Conservation (phyloP, 2,888 invertebrate species). For the Cantharis flavilabris region DNA sequence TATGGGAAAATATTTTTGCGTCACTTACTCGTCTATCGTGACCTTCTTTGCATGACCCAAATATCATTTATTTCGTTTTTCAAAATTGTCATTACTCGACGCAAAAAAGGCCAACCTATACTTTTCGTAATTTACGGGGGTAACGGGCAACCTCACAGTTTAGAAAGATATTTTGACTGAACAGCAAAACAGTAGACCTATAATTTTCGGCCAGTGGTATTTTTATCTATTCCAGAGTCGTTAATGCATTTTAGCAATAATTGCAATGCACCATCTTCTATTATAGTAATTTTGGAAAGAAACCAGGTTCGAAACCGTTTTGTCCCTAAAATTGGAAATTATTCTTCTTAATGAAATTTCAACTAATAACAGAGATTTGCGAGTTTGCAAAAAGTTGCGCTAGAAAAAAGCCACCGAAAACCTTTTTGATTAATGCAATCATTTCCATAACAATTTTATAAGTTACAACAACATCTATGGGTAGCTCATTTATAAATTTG, state of each 20-base stretch:
- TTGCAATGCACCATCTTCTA: not conserved
- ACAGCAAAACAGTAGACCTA: slow-evolving; percentile 6
- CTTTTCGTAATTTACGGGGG: not conserved
- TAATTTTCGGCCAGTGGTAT: slow-evolving; percentile 1
- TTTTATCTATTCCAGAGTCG: not conserved
- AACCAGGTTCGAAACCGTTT: not conserved
- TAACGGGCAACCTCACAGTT: not conserved
- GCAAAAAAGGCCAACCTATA: not conserved
- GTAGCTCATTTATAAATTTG: not conserved
- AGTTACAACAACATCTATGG: not conserved
- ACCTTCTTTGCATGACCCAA: not conserved
- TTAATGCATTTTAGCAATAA: slow-evolving; percentile 2
- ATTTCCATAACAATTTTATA: not conserved
- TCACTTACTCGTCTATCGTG: not conserved
- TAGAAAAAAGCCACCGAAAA: not conserved
- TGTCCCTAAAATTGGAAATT: not conserved
- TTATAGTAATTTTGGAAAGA: not conserved
- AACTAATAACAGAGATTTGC: not conserved
- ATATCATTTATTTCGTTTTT: not conserved
- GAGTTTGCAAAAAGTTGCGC: not conserved
- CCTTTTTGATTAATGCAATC: not conserved
- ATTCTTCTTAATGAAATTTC: not conserved
- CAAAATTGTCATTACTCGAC: not conserved
- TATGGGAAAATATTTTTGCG: slow-evolving; percentile 26
- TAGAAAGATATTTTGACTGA: slow-evolving; percentile 6